Percentiles rank a stretch among this genome's conserved stretches.
Conservation (phyloP, 2,888 invertebrate species). For the Nasonia oneida region DNA sequence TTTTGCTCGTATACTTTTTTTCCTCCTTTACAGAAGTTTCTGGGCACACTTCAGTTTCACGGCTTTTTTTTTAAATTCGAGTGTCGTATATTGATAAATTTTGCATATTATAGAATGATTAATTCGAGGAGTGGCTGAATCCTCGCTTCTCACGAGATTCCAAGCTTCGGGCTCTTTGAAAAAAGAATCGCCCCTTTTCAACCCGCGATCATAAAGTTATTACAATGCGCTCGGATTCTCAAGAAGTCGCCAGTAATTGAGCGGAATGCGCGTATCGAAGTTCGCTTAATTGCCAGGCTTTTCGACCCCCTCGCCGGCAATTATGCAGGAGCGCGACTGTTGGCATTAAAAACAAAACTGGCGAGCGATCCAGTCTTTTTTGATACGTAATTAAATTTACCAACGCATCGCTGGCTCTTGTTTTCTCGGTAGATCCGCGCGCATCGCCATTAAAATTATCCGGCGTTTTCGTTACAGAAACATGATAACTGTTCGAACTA, state of each 20-base stretch:
- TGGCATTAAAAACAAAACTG: neutral
- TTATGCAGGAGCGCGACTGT: neutral
- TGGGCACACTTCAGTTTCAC: no score
- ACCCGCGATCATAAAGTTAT: conserved; percentile 14
- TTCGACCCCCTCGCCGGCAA: conserved; percentile 20
- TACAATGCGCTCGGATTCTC: conserved; percentile 38
- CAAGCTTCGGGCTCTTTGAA: neutral
- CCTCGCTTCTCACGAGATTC: conserved; percentile 2
- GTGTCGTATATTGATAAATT: neutral
- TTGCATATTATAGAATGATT: neutral
- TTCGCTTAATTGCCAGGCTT: conserved; percentile 16
- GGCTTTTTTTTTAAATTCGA: neutral
- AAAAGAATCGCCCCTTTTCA: conserved; percentile 22
- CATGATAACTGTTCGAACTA: neutral
- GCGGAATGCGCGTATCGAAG: conserved; percentile 33
- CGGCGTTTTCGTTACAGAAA: neutral
- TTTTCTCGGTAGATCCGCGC: neutral
- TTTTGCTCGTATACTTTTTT: conserved; percentile 20
- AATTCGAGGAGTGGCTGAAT: neutral
- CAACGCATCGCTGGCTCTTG: neutral
- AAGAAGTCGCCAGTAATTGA: conserved; percentile 19
- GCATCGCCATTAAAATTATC: neutral
- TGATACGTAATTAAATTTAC: neutral
- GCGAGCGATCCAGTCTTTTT: neutral
- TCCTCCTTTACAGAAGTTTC: neutral